phyloP scores from a whole-genome alignment of 2,888 invertebrate genomes.

The Zygogramma bicolorata region DNA sequence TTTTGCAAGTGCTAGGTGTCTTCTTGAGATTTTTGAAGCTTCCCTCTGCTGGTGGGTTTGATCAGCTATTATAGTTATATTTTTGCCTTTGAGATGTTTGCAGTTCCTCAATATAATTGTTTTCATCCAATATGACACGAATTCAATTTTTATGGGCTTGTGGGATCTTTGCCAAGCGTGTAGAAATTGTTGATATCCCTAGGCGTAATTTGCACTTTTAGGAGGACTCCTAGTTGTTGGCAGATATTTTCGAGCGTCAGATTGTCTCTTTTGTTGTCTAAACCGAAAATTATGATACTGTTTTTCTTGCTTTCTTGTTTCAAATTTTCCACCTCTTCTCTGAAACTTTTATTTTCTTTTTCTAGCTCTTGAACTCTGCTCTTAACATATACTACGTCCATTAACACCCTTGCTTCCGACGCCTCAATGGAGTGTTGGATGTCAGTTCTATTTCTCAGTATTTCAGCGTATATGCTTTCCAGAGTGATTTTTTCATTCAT shows the following conservation, averaged over 20 bases:
- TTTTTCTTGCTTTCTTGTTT: background rate
- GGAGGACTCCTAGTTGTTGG: background rate
- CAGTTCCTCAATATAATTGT: background rate
- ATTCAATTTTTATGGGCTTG: background rate
- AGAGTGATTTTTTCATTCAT: background rate
- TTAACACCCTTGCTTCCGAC: background rate
- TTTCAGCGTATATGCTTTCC: background rate
- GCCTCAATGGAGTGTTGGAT: conserved; percentile 2
- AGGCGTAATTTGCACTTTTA: background rate
- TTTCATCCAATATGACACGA: background rate
- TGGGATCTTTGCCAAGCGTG: background rate
- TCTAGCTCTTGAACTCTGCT: background rate
- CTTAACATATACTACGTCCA: background rate
- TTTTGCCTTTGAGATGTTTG: background rate
- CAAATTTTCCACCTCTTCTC: background rate
- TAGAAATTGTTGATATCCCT: background rate
- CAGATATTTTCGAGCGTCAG: conserved; percentile 7
- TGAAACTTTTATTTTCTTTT: background rate
- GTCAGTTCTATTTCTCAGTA: background rate
- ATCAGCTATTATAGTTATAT: background rate
- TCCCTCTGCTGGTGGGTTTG: conserved; percentile 2
- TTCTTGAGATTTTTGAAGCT: background rate
- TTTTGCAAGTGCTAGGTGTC: background rate
- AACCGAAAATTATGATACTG: too few relatives aligned
- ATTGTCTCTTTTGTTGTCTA: too few relatives aligned